Evolutionary conservation across 2,888 invertebrate species (phyloP), one percentile per base, ranked within the genome.

Genomic region (Rhingia campestris): DNA sequence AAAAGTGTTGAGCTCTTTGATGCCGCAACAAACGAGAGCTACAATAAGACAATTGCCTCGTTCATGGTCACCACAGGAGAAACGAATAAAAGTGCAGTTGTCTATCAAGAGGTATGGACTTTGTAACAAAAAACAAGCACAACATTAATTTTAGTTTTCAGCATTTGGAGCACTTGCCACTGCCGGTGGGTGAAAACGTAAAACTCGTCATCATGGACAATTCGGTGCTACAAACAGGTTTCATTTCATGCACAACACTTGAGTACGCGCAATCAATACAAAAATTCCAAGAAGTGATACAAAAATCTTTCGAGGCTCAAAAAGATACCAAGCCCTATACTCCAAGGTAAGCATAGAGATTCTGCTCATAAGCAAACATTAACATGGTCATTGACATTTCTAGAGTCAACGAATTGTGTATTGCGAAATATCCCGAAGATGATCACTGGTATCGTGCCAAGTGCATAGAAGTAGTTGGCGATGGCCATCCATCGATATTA

Each of bases 381-480:
- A 32, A 9, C 6, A 5, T 0, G 51, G 9, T 51, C 6, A 49
- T 53, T 37, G 33, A 14, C 5, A 43, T 72, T 53, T 63, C 4
- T 58, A 91, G 91, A 45, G 77, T 86, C 41, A 67, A 87, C 32
- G 88, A 90, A 69, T 79, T 91, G 7, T 91, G 91, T 66, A 86
- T 91, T 37, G 91, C 89, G 5, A 88, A 89, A 39, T 89, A 89
- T 49, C 86, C 77, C 54, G 81, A 84, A 7, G 87, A 88, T 22
- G 87, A 87, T 4, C 87, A 87, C 6, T 91, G 91, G 91, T 90
- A 90, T 86, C 90, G 91, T 3, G 91, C 90, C 0, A 56, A 88
- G 45, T 90, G 89, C 63, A 54, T 91, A 63, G 91, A 91, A 77
- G 82, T 88, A 12, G 89, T 90, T 2, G 91, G 91, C 14, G 91